phyloP scores from a whole-genome alignment of 2,113 vertebrate species.

The Tetrao urogallus region DNA sequence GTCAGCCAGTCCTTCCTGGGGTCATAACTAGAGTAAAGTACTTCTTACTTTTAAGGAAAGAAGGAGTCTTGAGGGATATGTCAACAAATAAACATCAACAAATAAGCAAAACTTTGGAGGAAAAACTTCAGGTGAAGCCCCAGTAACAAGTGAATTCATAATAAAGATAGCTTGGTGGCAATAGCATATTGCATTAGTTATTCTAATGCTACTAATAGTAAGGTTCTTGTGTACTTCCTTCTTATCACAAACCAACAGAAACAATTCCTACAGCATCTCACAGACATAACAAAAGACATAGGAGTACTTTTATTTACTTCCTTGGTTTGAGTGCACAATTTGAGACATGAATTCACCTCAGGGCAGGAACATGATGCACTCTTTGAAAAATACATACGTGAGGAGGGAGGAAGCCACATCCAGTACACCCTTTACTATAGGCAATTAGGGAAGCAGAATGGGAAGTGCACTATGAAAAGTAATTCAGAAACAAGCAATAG shows the following conservation, averaged over 20 bases:
- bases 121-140: background rate
- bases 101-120: background rate
- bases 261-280: background rate
- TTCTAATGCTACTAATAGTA: background rate
- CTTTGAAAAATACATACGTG: background rate
- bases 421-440: background rate
- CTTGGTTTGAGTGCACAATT: background rate
- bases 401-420: background rate
- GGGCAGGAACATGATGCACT: background rate
- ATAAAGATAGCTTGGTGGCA: background rate
- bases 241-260: background rate
- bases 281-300: background rate
- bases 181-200: background rate
- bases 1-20: background rate
- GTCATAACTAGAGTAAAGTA: background rate
- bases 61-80: background rate
- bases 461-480: background rate
- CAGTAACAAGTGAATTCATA: background rate
- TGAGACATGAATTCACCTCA: fast-evolving
- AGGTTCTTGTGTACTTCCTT: background rate
- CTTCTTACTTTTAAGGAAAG: background rate
- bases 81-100: background rate
- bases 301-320: background rate
- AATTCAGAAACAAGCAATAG: background rate
- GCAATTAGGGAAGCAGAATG: background rate